A percentile compares a stretch with the other conserved stretches of the same genome.
Evolutionary conservation across 1,140 invertebrate species (phyloP).

Genomic region (Sesamia nonagrioides): DNA sequence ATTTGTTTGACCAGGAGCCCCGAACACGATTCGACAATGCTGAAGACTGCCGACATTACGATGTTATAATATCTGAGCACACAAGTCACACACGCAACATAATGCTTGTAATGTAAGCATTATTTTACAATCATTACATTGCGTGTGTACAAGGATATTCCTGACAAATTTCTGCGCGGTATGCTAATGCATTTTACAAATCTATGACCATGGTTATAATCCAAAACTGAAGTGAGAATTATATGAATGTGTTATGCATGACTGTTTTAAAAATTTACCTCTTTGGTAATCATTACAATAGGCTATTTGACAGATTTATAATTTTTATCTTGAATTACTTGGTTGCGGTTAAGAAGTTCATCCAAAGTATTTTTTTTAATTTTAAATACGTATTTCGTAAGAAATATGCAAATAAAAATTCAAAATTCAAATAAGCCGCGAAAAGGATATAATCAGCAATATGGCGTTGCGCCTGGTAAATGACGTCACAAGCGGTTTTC

Average conservation of each 20-base stretch:
- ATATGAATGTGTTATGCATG: neutral
- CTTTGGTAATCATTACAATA: neutral
- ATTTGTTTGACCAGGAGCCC: conserved; percentile 70
- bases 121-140: no score
- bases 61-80: conserved; percentile 63
- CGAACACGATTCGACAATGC: conserved; percentile 62
- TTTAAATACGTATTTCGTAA: no score
- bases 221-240: neutral
- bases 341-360: no score
- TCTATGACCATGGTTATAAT: neutral
- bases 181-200: conserved; percentile 21
- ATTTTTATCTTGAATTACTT: no score
- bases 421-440: no score
- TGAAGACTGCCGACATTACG: conserved; percentile 71
- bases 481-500: no score
- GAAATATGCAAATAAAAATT: no score
- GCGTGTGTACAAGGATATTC: no score
- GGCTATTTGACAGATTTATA: no score
- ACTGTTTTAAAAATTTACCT: conserved; percentile 2
- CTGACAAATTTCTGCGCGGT: neutral
- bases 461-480: no score
- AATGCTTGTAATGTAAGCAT: conserved; percentile 3
- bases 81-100: neutral
- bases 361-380: no score
- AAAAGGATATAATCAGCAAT: no score